Base-by-base conservation (phyloP, 2,888 invertebrate genomes). In the Seladonia tumulorum region DNA sequence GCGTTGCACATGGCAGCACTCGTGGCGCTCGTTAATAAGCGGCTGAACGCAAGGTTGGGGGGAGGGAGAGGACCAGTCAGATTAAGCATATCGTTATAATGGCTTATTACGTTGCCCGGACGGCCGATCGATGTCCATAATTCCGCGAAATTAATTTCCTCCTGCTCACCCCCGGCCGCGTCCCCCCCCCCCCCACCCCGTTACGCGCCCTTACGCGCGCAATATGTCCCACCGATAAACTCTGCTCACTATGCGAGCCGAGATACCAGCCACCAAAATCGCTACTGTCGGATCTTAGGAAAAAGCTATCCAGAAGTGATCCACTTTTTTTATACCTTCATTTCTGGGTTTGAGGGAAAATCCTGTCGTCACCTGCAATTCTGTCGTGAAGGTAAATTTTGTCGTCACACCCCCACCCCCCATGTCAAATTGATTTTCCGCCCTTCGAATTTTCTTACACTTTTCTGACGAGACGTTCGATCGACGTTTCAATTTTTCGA, bases 81-180 rank as follows among this genome's bases (percentile, higher is more conserved):
- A 91, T 90, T 88, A 91, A 88, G 85, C 90, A 88, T 92, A 90
- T 91, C 89, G 83, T 88, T 92, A 83, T 88, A 88, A 90, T 88
- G 79, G 89, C 84, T 87, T 86, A 89, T 92, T 91, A 89, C 84
- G 85, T 88, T 87, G 80, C 81, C 79, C 49, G 77, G 53, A 74
- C 81, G 77, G 73, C 45, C 87, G 80, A 86, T 88, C 85, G 81
- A 81, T 87, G 72, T 39, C 74, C 82, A 77, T 83, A 87, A 89
- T 83, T 83, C 79, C 72, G 82, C 80, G 72, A 87, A 87, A 92
- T 91, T 89, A 86, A 90, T 91, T 89, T 79, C 74, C 73, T 39
- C 39, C 78, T 47, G 16, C 68, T n/a, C 66, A 22, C 49, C 53
- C 42, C 60, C 7, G 16, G 25, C 14, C 16, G 14, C 60, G 5